Conservation (phyloP, 1,140 invertebrate genomes). For the Episyrphus balteatus region DNA sequence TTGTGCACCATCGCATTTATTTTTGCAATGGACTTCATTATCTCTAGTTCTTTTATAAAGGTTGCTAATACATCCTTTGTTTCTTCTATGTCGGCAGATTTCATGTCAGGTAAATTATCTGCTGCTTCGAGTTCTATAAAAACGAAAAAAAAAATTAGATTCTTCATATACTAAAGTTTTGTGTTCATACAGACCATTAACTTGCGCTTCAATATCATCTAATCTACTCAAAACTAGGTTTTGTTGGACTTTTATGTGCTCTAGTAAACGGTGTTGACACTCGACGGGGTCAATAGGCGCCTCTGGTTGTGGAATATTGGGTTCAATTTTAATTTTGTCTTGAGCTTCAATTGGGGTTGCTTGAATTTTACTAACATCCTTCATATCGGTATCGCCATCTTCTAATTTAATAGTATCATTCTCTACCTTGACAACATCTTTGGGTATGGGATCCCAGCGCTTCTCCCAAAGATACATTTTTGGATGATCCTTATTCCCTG, state of each 20-base stretch:
- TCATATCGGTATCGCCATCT: neutral
- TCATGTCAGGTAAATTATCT: conserved; percentile 22
- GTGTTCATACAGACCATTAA: conserved; percentile 45
- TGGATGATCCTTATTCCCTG: conserved; percentile 64
- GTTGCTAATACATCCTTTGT: conserved; percentile 27
- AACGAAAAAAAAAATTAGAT: neutral
- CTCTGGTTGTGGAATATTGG: conserved; percentile 59
- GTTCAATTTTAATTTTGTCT: conserved; percentile 11
- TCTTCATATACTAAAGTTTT: neutral
- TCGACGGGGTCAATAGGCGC: conserved; percentile 66
- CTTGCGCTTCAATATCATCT: conserved; percentile 64
- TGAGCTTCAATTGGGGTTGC: conserved; percentile 1
- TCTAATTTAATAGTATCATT: conserved; percentile 2
- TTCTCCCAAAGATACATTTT: conserved; percentile 78
- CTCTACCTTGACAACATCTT: conserved; percentile 12
- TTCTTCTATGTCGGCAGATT: conserved; percentile 13
- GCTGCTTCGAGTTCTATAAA: conserved; percentile 18
- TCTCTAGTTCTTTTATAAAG: conserved; percentile 28
- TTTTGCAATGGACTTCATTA: conserved; percentile 23
- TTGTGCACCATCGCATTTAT: conserved; percentile 24
- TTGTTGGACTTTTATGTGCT: conserved; percentile 66
- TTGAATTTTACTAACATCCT: conserved; percentile 17
- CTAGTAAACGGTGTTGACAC: conserved; percentile 63
- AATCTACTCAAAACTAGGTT: conserved; percentile 56
- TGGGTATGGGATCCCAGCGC: conserved; percentile 49